These are phyloP conservation scores for Galeopsomyia nigrocyanea DNA, from an alignment of 2,888 invertebrate genomes.

Conservation along the genomic window DNA sequence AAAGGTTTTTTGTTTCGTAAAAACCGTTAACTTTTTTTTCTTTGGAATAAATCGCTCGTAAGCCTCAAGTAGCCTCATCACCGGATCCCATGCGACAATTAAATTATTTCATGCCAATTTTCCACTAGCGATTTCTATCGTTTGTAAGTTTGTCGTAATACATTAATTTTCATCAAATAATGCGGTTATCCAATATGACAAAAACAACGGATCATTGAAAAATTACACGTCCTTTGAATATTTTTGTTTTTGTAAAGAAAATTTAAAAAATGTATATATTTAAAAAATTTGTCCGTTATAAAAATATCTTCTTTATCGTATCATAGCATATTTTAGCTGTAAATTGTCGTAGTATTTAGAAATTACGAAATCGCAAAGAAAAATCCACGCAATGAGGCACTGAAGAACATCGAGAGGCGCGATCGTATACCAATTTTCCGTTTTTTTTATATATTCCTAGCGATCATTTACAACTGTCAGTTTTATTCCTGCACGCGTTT, in stretches of 20 bases:
- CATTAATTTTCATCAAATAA: too few relatives aligned
- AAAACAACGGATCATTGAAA: too few relatives aligned
- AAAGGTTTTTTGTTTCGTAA: neutral
- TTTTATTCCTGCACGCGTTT: conserved; percentile 21
- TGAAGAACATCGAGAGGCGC: conserved; percentile 26
- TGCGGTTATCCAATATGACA: too few relatives aligned
- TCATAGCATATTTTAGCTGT: conserved; percentile 5
- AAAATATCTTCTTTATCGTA: conserved; percentile 33
- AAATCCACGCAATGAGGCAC: conserved; percentile 17
- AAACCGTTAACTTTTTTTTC: neutral
- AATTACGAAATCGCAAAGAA: conserved; percentile 14
- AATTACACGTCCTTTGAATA: too few relatives aligned
- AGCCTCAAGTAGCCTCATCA: conserved; percentile 12
- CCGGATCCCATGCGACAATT: neutral
- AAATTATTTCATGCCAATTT: conserved; percentile 13
- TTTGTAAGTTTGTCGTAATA: conserved; percentile 7
- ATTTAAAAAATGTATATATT: conserved; percentile 10
- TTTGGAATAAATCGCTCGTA: conserved; percentile 24
- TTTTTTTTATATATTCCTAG: conserved; percentile 5
- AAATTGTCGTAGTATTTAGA: too few relatives aligned
- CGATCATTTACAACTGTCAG: conserved; percentile 24
- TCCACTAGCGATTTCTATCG: conserved; percentile 32
- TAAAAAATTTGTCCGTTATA: conserved; percentile 21
- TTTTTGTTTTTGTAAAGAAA: too few relatives aligned
- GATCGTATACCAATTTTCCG: conserved; percentile 48